Percentiles rank a stretch among this genome's conserved stretches.
These are phyloP conservation scores for Cacatua alba DNA, from an alignment of 2,113 vertebrate genomes.

Conservation along the genomic window DNA sequence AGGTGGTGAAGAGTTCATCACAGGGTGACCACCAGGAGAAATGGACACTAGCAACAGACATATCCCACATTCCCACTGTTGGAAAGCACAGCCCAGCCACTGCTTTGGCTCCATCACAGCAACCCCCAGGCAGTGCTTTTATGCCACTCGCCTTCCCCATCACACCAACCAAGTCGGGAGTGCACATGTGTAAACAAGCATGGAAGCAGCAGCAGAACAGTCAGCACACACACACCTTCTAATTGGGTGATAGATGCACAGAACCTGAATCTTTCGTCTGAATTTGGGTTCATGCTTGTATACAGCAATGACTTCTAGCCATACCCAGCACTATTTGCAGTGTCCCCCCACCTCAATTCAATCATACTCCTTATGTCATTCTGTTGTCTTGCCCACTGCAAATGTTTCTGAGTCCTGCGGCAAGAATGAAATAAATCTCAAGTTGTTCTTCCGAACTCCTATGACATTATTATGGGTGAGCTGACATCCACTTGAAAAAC, in stretches of 20 bases:
- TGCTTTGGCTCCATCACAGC: neutral
- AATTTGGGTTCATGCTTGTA: neutral
- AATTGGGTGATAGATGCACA: neutral
- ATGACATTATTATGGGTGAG: neutral
- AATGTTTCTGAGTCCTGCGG: neutral
- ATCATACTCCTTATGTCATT: neutral
- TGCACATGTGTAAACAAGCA: neutral
- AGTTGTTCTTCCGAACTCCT: neutral
- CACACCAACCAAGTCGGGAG: rapidly evolving
- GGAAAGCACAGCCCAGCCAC: neutral
- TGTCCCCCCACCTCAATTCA: neutral
- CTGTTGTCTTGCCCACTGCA: neutral
- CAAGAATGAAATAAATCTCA: neutral
- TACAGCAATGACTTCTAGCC: neutral
- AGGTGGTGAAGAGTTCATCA: neutral
- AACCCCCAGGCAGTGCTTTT: neutral
- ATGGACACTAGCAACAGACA: neutral
- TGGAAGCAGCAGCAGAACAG: neutral
- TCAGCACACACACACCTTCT: neutral
- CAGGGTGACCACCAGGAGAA: neutral
- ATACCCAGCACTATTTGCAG: neutral
- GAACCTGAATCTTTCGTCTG: neutral
- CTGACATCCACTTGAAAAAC: neutral
- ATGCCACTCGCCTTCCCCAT: neutral
- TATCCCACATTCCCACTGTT: rapidly evolving